A percentile compares a stretch with the other conserved stretches of the same genome.
Evolutionary conservation across 2,888 invertebrate genomes (phyloP).

Genomic region (Macropis europaea): DNA sequence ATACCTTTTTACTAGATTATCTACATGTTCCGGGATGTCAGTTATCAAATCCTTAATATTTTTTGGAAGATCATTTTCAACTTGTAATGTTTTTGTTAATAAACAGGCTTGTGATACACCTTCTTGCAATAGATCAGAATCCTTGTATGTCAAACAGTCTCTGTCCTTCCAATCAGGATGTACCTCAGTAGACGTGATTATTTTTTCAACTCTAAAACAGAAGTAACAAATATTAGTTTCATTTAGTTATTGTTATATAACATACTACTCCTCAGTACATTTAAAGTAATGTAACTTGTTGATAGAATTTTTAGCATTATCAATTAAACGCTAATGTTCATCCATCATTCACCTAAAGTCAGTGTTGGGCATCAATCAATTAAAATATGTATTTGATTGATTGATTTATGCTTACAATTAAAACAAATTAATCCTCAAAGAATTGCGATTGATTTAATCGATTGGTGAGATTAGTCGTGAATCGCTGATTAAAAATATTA

Average conservation of each 20-base stretch:
- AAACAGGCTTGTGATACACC: constrained; percentile 90
- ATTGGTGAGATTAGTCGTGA: no score
- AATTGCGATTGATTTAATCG: no score
- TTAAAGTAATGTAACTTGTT: no score
- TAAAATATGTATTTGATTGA: no score
- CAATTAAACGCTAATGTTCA: no score
- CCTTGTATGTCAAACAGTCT: constrained; percentile 83
- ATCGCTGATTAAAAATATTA: no score
- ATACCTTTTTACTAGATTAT: constrained; percentile 83
- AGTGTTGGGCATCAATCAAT: no score
- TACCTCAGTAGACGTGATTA: constrained; percentile 80
- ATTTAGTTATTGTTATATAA: neutral
- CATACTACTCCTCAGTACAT: no score
- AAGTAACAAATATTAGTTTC: neutral
- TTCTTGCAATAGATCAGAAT: constrained; percentile 85
- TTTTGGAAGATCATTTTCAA: constrained; percentile 84
- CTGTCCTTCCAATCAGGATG: constrained; percentile 86
- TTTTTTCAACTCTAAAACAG: constrained; percentile 47
- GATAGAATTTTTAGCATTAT: no score
- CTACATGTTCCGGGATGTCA: constrained; percentile 79
- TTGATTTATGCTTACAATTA: no score
- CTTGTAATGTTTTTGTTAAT: constrained; percentile 88
- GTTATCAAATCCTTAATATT: constrained; percentile 80
- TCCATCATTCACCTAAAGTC: no score
- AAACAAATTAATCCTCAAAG: no score